These are phyloP conservation scores for Prinia subflava DNA, from an alignment of 2,113 vertebrate species.

Conservation along the genomic window DNA sequence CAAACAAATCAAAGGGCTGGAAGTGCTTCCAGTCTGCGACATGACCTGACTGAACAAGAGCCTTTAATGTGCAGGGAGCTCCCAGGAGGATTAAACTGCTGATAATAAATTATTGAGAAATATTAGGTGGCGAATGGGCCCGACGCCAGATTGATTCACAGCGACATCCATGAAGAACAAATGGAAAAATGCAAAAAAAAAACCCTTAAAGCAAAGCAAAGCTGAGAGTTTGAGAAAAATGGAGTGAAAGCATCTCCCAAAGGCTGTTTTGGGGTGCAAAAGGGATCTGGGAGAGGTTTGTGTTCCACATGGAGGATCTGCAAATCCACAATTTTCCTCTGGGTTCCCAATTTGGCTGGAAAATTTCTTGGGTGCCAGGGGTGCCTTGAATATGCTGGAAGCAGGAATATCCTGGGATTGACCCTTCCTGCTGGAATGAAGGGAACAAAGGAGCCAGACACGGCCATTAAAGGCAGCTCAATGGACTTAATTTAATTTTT, in stretches of 20 bases:
- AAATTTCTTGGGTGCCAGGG: fast-evolving
- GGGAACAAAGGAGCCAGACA: not conserved
- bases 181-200: not conserved
- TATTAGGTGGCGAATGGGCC: conserved; percentile 4
- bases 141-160: not conserved
- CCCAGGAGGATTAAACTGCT: not conserved
- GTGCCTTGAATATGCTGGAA: not conserved
- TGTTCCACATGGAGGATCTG: not conserved
- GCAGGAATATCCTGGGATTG: not conserved
- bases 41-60: conserved; percentile 45
- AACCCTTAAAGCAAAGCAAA: not conserved
- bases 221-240: not conserved
- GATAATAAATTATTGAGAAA: conserved; percentile 66
- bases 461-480: not conserved
- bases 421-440: not conserved
- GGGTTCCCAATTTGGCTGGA: not conserved
- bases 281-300: not conserved
- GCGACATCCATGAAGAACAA: fast-evolving
- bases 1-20: conserved; percentile 58
- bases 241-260: not conserved
- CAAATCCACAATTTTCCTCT: not conserved
- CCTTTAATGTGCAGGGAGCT: conserved; percentile 27
- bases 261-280: not conserved
- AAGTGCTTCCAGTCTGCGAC: conserved; percentile 10
- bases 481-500: not conserved